Evolutionary conservation across 1,140 invertebrate genomes (phyloP), one percentile per base, ranked within the genome.

Genomic region (Trichoplusia ni): DNA sequence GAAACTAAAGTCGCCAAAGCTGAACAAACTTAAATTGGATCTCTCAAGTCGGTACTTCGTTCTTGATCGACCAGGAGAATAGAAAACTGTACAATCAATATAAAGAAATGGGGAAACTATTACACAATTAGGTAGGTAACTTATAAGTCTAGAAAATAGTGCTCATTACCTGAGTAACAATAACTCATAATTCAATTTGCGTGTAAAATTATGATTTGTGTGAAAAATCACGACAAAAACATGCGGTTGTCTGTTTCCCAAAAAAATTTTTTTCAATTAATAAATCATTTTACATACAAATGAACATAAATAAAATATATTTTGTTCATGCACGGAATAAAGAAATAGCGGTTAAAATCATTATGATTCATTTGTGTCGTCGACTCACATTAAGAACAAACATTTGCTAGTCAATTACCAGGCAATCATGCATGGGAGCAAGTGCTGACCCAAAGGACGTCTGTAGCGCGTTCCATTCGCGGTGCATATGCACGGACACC

Each of bases 1-100:
- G 58, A 67, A 69, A 63, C 19, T 56, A 46, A 73, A 72, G 75
- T 73, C 71, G 65, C 66, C 67, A 64, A 78, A 76, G 75, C 64
- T 54, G 73, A 69, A 64, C 63, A 73, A 78, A 80, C 73, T 77
- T 80, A 80, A 80, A 80, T 79, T 80, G 77, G 71, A 77, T 77
- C 61, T 73, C 66, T 47, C 33, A 40, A 65, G 31, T 58, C 40
- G 29, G 35, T 62, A 54, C 44, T 63, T 27, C 44, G 38, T 29
- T 54, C 23, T 31, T 16, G 53, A 62, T 62, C 66, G 67, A 54
- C 71, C 46, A 51, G 35, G 44, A 23, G 25, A 46, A 14, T 37
- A 42, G 49, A 62, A 71, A 71, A 68, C 64, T 65, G 42, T 53
- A 63, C 60, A 67, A 71, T 67, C 54, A 66, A 69, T 65, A 49